Evolutionary conservation across 2,113 vertebrate species (phyloP), one percentile per base, ranked within the genome.

Genomic region (Ellobius talpinus): DNA sequence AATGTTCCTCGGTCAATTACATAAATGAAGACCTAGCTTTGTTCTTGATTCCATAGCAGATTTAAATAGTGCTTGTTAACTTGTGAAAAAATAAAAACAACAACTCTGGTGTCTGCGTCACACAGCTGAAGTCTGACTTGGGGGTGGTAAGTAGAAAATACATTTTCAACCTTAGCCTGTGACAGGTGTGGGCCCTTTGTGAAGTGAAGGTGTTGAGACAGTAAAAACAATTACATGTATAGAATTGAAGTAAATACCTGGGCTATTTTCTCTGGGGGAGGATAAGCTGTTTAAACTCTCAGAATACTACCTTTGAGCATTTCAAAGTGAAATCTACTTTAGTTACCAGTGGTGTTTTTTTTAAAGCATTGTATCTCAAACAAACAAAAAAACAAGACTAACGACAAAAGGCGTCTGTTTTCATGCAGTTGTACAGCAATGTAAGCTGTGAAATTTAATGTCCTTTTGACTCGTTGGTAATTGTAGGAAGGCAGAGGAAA

Each of bases 391-490:
- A 97, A 98, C 95, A 97, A 96, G 97, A 98, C 98, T 98, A 97
- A 96, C 98, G 98, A 98, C 98, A 98, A 98, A 98, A 98, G 97
- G 98, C 97, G 90, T 98, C 97, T 47, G 95, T 96, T 99, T 99
- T 98, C 98, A 96, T 98, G 98, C 98, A 97, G 52, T 98, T 98
- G 98, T 98, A 97, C 96, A 94, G 89, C 92, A 90, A 95, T 97
- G 96, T 97, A 97, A 97, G 97, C 98, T 98, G 97, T 98, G 98
- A 98, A 98, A 99, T 98, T 94, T 98, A 98, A 99, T 99, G 98
- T 98, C 98, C 98, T 98, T 98, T 98, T 98, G 98, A 98, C 97
- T 98, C 97, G 19, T 97, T 91, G 96, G 97, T 98, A 98, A 98
- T 98, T 98, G 98, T 98, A 97, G 95, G 97, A 98, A 97, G 98